These are phyloP conservation scores for Proteles cristata DNA, from an alignment of 2,113 vertebrate species.

Conservation along the genomic window DNA sequence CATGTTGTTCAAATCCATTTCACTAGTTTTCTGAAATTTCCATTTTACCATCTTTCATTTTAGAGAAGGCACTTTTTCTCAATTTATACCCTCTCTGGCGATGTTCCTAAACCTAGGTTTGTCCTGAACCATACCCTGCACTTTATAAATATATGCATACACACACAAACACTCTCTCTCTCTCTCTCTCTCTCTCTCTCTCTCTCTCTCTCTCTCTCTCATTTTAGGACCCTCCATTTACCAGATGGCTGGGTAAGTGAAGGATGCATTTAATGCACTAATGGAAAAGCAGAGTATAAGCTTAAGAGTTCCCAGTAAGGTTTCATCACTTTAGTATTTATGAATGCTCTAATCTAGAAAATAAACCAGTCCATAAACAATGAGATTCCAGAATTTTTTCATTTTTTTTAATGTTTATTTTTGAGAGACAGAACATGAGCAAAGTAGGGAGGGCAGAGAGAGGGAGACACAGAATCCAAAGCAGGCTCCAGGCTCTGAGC, in stretches of 20 bases:
- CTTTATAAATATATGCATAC: too few species aligned
- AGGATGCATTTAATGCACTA: neutral
- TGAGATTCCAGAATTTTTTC: neutral
- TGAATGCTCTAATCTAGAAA: neutral
- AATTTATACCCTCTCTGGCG: neutral
- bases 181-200: too few species aligned
- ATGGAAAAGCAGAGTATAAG: neutral
- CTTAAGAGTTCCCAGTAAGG: neutral
- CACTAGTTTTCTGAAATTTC: neutral
- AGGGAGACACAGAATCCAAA: too few species aligned
- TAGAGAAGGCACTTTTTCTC: neutral
- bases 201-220: too few species aligned
- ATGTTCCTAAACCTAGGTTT: neutral
- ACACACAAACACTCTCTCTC: too few species aligned
- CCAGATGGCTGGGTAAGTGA: neutral
- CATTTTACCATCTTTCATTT: conserved; percentile 5
- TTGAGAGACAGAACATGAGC: too few species aligned
- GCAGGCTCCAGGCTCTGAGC: too few species aligned
- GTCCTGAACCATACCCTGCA: neutral
- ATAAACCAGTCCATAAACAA: neutral
- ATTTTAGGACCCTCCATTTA: neutral
- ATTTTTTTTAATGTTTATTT: too few species aligned
- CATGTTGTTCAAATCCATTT: neutral
- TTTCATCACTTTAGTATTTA: neutral
- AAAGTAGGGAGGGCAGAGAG: too few species aligned